Base-by-base conservation (phyloP, 23 tunicate species). In the Phallusia fumigata region DNA sequence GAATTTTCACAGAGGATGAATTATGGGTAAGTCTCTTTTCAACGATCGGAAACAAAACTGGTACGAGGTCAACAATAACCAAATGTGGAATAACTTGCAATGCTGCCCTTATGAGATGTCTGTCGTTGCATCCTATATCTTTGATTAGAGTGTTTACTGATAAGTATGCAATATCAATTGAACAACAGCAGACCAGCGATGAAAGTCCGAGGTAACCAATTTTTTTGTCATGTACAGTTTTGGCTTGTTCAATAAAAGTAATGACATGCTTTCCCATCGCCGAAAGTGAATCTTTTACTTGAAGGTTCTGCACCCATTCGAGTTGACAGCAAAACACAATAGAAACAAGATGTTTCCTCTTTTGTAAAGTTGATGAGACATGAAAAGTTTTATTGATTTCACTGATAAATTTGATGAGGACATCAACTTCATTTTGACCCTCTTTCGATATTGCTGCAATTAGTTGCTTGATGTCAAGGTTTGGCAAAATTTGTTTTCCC, bases 111-210 rank as follows among this genome's bases (percentile, higher is more conserved):
- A 84, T 73, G 32, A 87, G 73, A n/a, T 19, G 85, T 19, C 30
- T 21, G 52, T 80, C 8, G 44, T 87, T 92, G 44, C 73, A 5
- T 15, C 83, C 45, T 1, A 87, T 31, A 51, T 92, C 97, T 92
- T 92, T 92, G 2, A 86, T 36, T 3, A 87, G 33, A 0, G 97
- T 92, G 72, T 87, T 87, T 33, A 92, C 91, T 35, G 91, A 86
- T 6, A 92, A 76, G 40, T 92, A 92, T 24, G 80, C 83, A 79
- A 81, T 80, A 13, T 84, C 85, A 47, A 21, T 6, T 8, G 49
- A 19, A 28, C 74, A 35, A 32, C 13, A 33, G 47, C 76, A 53
- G 11, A 76, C 35, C 31, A 87, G 45, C 15, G 86, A 36, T 24
- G 81, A 33, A 1, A 92, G 74, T 31, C 88, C 83, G 30, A 76